phyloP scores from a whole-genome alignment of 1,140 invertebrate species.

The Drosophila takahashii region DNA sequence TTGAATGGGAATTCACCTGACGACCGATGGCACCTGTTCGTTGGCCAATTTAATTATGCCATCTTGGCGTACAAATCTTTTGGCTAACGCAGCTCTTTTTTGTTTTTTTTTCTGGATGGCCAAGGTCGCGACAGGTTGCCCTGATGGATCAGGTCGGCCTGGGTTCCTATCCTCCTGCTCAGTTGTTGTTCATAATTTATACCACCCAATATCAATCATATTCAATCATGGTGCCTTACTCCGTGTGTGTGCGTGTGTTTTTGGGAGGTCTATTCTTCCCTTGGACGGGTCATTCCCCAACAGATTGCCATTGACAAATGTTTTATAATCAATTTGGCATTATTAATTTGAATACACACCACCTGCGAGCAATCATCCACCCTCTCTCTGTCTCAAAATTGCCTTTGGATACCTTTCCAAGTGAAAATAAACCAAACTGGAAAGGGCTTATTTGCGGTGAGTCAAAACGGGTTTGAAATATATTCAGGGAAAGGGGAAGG shows the following conservation, averaged over 20 bases:
- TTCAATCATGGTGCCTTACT: slow-evolving; percentile 59
- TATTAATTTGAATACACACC: slow-evolving; percentile 74
- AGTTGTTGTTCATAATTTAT: slow-evolving; percentile 67
- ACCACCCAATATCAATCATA: slow-evolving; percentile 71
- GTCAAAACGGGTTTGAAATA: not conserved
- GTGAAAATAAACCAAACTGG: not conserved
- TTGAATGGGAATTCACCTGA: slow-evolving; percentile 32
- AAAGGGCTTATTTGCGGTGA: slow-evolving; percentile 1
- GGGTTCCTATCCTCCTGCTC: not conserved
- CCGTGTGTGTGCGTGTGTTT: slow-evolving; percentile 1
- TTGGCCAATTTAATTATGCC: slow-evolving; percentile 65
- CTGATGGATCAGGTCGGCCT: slow-evolving; percentile 22
- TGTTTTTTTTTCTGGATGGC: slow-evolving; percentile 43
- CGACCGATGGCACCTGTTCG: slow-evolving; percentile 15
- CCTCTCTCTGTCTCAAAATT: not conserved
- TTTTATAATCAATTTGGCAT: slow-evolving; percentile 77
- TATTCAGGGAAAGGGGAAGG: not conserved
- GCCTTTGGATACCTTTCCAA: not conserved
- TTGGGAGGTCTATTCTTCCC: slow-evolving; percentile 3
- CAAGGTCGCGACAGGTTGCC: slow-evolving; percentile 68
- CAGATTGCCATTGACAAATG: slow-evolving; percentile 75
- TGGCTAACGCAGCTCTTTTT: slow-evolving; percentile 52
- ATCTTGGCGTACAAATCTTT: slow-evolving; percentile 56
- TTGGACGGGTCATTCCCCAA: slow-evolving; percentile 35
- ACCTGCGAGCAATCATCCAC: slow-evolving; percentile 42